Conservation (phyloP, 2,113 vertebrate genomes). For the Notechis scutatus region DNA sequence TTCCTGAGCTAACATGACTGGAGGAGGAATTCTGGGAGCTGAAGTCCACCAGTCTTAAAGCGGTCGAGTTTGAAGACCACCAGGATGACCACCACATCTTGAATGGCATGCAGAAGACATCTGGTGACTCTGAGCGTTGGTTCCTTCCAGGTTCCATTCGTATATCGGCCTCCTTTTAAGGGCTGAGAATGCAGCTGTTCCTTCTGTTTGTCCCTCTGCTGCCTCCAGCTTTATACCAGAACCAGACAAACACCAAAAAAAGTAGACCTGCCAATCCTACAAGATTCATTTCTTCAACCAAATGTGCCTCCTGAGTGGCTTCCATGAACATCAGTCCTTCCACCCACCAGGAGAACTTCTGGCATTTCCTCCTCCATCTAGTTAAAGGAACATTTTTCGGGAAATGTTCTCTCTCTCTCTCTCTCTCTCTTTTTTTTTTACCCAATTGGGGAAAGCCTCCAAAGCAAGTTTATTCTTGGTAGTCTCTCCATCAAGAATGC, state of each 20-base stretch:
- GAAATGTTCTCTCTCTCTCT: conserved; percentile 1
- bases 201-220: not conserved
- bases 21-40: no score
- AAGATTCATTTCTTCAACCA: not conserved
- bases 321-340: conserved; percentile 18
- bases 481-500: conserved; percentile 50
- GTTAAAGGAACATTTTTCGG: conserved; percentile 32
- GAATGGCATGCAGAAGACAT: not conserved
- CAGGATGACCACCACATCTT: not conserved
- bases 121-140: not conserved
- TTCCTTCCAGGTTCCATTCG: not conserved
- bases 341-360: conserved; percentile 24
- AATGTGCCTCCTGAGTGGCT: not conserved
- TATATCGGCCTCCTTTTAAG: not conserved
- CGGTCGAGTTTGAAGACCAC: no score
- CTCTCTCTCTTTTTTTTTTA: no score
- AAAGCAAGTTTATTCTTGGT: conserved; percentile 47
- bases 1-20: no score
- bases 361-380: conserved; percentile 31
- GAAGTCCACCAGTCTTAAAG: no score
- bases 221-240: no score
- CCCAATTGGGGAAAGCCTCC: conserved; percentile 37
- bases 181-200: no score
- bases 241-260: no score
- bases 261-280: no score